Evolutionary conservation across 1,140 invertebrate species (phyloP).

Genomic region (Diabrotica undecimpunctata): DNA sequence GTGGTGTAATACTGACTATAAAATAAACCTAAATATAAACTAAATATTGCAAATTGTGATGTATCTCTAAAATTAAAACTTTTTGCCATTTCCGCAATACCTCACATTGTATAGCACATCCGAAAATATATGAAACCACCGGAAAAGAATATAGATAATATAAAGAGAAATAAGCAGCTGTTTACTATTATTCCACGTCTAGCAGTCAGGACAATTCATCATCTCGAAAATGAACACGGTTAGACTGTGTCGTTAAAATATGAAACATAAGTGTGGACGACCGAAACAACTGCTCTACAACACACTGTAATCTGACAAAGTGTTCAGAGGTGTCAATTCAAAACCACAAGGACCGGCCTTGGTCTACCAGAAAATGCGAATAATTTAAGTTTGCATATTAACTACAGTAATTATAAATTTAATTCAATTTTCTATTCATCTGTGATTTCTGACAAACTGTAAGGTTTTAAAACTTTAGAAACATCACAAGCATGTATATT

Average conservation of each 20-base stretch:
- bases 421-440: too few species aligned
- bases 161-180: constrained; percentile 30
- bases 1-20: too few species aligned
- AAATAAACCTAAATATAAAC: too few species aligned
- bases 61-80: too few species aligned
- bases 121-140: constrained; percentile 26
- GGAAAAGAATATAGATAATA: constrained; percentile 22
- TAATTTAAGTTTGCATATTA: too few species aligned
- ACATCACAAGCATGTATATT: too few species aligned
- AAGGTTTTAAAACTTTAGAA: too few species aligned
- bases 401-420: too few species aligned
- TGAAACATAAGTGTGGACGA: constrained; percentile 35
- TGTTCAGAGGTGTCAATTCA: constrained; percentile 11
- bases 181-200: constrained; percentile 32
- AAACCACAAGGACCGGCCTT: constrained; percentile 12
- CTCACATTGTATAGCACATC: constrained; percentile 6
- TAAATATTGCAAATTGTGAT: too few species aligned
- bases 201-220: constrained; percentile 31
- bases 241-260: constrained; percentile 34
- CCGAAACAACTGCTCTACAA: constrained; percentile 26
- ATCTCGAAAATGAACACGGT: constrained; percentile 27
- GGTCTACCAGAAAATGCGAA: too few species aligned
- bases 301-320: constrained; percentile 30
- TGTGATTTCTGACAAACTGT: too few species aligned
- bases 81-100: too few species aligned